phyloP scores from a whole-genome alignment of 2,797 vertebrate genomes.

The Myotis daubentonii region DNA sequence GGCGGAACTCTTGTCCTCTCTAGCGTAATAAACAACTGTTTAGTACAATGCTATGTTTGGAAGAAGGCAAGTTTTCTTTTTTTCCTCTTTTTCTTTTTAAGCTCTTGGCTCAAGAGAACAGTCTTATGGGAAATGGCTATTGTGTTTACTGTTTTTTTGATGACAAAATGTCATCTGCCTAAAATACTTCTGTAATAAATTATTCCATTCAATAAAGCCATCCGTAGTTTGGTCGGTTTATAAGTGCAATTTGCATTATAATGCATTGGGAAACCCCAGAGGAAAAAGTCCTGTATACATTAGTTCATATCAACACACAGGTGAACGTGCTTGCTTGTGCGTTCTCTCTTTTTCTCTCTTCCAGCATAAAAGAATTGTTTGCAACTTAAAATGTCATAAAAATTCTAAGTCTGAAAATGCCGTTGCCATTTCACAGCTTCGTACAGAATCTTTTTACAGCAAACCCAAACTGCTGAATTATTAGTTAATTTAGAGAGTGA shows the following conservation, averaged over 20 bases:
- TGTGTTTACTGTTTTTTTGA: constrained; percentile 83
- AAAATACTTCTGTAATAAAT: constrained; percentile 83
- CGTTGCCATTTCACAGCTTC: neutral
- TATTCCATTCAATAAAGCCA: constrained; percentile 82
- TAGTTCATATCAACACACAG: constrained; percentile 72
- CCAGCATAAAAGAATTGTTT: constrained; percentile 17
- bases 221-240: constrained; percentile 79
- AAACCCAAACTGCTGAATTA: neutral
- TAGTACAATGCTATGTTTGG: constrained; percentile 61
- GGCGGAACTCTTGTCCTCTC: constrained; percentile 28
- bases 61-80: constrained; percentile 70
- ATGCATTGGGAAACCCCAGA: constrained; percentile 71
- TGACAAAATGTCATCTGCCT: constrained; percentile 81
- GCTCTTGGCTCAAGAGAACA: constrained; percentile 77
- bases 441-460: neutral
- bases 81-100: constrained; percentile 16
- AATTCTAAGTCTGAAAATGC: constrained; percentile 13
- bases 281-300: constrained; percentile 65
- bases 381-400: constrained; percentile 46
- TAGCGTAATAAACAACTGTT: constrained; percentile 64
- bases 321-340: neutral
- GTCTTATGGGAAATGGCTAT: constrained; percentile 82
- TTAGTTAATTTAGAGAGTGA: neutral
- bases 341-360: neutral
- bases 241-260: constrained; percentile 80